A percentile compares a stretch with the other conserved stretches of the same genome.
phyloP scores from a whole-genome alignment of 1,140 invertebrate species.

The Melipona quadrifasciata region DNA sequence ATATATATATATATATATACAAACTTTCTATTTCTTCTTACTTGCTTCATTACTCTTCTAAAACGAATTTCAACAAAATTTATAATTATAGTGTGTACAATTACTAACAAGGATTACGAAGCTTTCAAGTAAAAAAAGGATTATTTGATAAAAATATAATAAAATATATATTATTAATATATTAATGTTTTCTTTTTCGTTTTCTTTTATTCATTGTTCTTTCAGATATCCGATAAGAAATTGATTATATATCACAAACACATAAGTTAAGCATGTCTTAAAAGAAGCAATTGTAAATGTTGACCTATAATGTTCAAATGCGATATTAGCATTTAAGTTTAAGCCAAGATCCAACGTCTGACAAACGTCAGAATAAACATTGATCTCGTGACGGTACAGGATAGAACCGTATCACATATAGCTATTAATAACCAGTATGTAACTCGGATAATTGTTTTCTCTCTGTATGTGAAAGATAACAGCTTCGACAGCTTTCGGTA shows the following conservation, averaged over 20 bases:
- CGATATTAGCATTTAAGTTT: background rate
- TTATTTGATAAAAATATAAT: background rate
- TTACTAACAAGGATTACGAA: background rate
- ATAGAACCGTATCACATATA: slow-evolving; percentile 38
- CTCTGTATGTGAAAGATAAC: slow-evolving; percentile 3
- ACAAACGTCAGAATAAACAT: slow-evolving; percentile 13
- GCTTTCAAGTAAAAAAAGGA: background rate
- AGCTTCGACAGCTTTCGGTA: background rate
- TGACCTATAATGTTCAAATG: background rate
- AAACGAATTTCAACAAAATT: background rate
- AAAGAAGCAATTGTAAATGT: background rate
- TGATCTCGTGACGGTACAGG: background rate
- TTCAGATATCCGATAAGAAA: background rate
- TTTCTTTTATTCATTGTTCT: background rate
- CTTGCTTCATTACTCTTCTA: background rate
- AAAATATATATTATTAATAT: background rate
- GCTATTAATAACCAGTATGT: slow-evolving; percentile 50
- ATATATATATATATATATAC: background rate
- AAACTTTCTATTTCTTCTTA: background rate
- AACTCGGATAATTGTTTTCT: slow-evolving; percentile 25
- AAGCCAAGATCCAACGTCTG: background rate
- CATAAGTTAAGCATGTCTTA: background rate
- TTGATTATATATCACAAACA: background rate
- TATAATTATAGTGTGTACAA: background rate
- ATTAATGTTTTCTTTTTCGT: too few species aligned